Percentiles rank a stretch among this genome's conserved stretches.
These are phyloP conservation scores for Parnassius apollo DNA, from an alignment of 2,888 invertebrate genomes.

Conservation along the genomic window DNA sequence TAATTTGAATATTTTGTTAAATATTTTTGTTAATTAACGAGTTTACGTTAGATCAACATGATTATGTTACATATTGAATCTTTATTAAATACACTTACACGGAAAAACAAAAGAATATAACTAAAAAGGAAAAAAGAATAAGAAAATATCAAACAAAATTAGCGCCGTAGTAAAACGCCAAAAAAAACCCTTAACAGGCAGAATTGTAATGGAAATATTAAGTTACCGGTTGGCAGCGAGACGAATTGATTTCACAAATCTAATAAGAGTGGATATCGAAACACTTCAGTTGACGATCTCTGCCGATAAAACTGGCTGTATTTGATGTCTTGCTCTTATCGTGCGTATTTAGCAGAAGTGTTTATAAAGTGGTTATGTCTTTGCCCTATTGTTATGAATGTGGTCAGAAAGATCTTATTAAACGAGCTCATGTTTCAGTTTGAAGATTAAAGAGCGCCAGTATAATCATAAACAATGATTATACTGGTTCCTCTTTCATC, in stretches of 20 bases:
- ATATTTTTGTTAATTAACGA: too few relatives aligned
- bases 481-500: too few relatives aligned
- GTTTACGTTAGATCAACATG: too few relatives aligned
- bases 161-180: conserved; percentile 10
- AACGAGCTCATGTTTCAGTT: too few relatives aligned
- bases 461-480: too few relatives aligned
- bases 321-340: conserved; percentile 29
- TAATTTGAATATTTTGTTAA: too few relatives aligned
- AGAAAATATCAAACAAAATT: conserved; percentile 20
- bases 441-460: too few relatives aligned
- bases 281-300: conserved; percentile 28
- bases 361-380: too few relatives aligned
- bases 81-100: too few relatives aligned
- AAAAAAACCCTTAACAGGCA: conserved; percentile 23
- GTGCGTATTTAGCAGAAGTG: background rate
- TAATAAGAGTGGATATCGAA: conserved; percentile 52
- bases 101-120: background rate
- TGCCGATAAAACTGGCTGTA: conserved; percentile 33
- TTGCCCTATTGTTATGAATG: too few relatives aligned
- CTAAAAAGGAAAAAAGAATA: background rate
- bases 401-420: too few relatives aligned
- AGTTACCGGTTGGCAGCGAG: conserved; percentile 61
- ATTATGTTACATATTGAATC: too few relatives aligned
- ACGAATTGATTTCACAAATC: conserved; percentile 67
- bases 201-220: conserved; percentile 59